Evolutionary conservation across 2,888 invertebrate species (phyloP).

Genomic region (Leuctra nigra): DNA sequence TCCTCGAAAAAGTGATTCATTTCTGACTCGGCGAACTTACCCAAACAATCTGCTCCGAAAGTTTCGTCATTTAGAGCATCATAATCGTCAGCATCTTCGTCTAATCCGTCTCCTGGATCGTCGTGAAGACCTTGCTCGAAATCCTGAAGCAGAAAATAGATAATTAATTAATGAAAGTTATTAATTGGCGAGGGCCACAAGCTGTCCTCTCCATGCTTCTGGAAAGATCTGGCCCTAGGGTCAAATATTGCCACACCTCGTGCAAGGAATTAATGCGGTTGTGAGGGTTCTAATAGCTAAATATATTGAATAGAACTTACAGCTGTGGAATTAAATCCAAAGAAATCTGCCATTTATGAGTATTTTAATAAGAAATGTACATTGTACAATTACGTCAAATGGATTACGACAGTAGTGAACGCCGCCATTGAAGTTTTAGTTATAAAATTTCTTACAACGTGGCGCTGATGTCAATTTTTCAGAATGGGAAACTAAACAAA

Average conservation of each 20-base stretch:
- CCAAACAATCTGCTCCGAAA: conserved; percentile 58
- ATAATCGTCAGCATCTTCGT: conserved; percentile 68
- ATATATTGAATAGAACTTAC: conserved; percentile 48
- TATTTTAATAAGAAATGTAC: conserved; percentile 50
- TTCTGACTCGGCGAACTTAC: conserved; percentile 25
- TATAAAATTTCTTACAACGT: too few relatives aligned
- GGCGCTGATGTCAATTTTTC: too few relatives aligned
- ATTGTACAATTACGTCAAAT: conserved; percentile 54
- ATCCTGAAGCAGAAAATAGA: conserved; percentile 20
- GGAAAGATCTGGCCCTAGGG: background rate
- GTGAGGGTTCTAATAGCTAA: too few relatives aligned
- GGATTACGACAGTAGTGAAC: background rate
- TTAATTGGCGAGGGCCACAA: background rate
- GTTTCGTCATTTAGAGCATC: conserved; percentile 91
- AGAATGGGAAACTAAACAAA: too few relatives aligned
- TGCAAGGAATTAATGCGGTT: conserved; percentile 5
- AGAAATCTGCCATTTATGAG: conserved; percentile 77
- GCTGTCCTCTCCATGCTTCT: background rate
- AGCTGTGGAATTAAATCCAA: conserved; percentile 75
- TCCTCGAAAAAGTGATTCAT: background rate
- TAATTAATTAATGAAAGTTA: background rate
- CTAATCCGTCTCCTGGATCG: conserved; percentile 27
- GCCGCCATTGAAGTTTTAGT: background rate
- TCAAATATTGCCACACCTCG: too few relatives aligned
- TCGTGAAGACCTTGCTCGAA: conserved; percentile 26